Conservation (phyloP, 1,140 invertebrate genomes). For the Chironomus tepperi region DNA sequence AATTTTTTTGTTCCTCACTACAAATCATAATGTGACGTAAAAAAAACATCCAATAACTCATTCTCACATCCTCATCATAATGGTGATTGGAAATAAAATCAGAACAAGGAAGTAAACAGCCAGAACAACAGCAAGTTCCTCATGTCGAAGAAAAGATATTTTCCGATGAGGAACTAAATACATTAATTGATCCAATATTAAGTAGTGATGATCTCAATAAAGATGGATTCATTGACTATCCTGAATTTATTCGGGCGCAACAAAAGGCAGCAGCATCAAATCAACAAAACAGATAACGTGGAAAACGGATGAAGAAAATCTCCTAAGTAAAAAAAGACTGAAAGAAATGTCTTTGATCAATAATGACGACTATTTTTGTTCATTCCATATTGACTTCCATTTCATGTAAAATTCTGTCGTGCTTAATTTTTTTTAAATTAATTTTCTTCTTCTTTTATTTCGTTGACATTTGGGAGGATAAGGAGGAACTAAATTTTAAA, state of each 20-base stretch:
- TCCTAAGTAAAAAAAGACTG: neutral
- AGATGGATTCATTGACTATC: slow-evolving; percentile 93
- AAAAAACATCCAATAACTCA: neutral
- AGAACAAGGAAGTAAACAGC: slow-evolving; percentile 16
- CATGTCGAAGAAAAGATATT: slow-evolving; percentile 72
- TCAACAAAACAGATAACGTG: slow-evolving; percentile 24
- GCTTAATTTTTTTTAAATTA: neutral
- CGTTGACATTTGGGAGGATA: neutral
- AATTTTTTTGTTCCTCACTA: neutral
- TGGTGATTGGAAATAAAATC: neutral
- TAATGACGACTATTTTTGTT: neutral
- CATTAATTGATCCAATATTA: slow-evolving; percentile 89
- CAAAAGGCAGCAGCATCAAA: slow-evolving; percentile 55
- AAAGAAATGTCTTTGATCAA: neutral
- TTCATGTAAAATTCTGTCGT: neutral
- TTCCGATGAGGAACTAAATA: slow-evolving; percentile 75
- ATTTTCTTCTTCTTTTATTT: neutral
- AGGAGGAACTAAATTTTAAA: neutral
- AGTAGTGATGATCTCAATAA: slow-evolving; percentile 82
- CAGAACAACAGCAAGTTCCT: slow-evolving; percentile 30
- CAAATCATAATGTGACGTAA: slow-evolving; percentile 23
- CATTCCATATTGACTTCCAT: neutral
- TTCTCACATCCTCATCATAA: neutral
- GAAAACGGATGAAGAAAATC: neutral
- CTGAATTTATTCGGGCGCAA: slow-evolving; percentile 87